Conservation (phyloP, 2,797 vertebrate genomes). For the Gallinago solitaria region DNA sequence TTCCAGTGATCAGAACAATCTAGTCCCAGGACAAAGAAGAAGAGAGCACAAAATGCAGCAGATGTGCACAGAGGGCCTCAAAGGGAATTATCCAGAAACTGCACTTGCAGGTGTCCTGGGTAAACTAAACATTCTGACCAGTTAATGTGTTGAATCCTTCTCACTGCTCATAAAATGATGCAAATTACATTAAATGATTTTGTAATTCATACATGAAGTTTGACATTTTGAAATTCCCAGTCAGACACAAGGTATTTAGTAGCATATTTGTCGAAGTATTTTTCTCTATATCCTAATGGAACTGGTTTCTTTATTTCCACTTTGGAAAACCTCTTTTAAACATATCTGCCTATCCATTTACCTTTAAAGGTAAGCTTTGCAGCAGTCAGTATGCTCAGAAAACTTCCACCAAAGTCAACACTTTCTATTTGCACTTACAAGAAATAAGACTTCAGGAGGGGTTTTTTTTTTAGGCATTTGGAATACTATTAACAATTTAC, state of each 20-base stretch:
- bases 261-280: neutral
- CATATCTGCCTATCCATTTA: neutral
- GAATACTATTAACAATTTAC: neutral
- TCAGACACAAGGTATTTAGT: neutral
- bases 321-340: neutral
- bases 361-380: neutral
- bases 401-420: neutral
- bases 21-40: neutral
- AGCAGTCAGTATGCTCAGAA: neutral
- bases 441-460: neutral
- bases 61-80: neutral
- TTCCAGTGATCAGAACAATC: neutral
- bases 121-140: neutral
- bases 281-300: neutral
- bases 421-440: neutral
- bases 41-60: neutral
- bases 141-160: neutral
- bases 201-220: neutral
- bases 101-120: neutral
- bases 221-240: neutral
- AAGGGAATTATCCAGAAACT: neutral
- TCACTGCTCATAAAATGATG: neutral
- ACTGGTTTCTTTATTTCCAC: neutral
- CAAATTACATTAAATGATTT: neutral
- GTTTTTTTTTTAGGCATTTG: rapidly evolving